Percentiles rank a stretch among this genome's conserved stretches.
Evolutionary conservation across 1,140 invertebrate genomes (phyloP).

Genomic region (Bombus superbus): DNA sequence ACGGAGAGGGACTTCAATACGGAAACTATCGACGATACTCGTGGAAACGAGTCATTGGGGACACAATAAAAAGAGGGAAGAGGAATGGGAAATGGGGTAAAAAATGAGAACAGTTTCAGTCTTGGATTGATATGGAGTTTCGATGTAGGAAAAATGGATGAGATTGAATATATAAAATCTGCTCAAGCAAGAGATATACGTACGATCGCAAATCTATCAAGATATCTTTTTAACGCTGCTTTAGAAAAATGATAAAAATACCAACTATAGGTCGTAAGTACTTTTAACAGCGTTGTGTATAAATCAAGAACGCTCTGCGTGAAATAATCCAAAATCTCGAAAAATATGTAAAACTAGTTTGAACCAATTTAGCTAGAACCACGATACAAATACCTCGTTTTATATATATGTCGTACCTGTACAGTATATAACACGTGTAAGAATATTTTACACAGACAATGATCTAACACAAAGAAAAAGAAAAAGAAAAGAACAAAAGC

Average conservation of each 20-base stretch:
- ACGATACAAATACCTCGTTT: too few relatives aligned
- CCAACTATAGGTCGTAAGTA: not conserved
- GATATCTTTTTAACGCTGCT: not conserved
- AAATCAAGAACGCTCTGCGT: too few relatives aligned
- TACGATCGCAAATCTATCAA: not conserved
- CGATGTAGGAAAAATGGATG: not conserved
- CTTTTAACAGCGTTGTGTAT: not conserved
- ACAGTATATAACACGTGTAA: too few relatives aligned
- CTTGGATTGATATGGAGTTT: conserved; percentile 5
- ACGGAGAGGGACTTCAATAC: conserved; percentile 22
- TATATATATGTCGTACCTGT: too few relatives aligned
- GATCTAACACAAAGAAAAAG: too few relatives aligned
- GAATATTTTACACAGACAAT: too few relatives aligned
- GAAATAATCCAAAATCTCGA: too few relatives aligned
- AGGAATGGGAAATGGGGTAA: not conserved
- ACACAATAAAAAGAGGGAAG: conserved; percentile 1
- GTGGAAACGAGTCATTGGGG: conserved; percentile 17
- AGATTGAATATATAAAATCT: not conserved
- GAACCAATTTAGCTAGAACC: too few relatives aligned
- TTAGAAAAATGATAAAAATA: not conserved
- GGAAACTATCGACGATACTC: conserved; percentile 23
- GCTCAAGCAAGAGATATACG: not conserved
- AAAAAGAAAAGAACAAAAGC: not conserved
- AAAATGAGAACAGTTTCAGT: conserved; percentile 15
- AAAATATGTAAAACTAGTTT: too few relatives aligned